phyloP scores from a whole-genome alignment of 2,797 vertebrate genomes.

The Dermochelys coriacea region DNA sequence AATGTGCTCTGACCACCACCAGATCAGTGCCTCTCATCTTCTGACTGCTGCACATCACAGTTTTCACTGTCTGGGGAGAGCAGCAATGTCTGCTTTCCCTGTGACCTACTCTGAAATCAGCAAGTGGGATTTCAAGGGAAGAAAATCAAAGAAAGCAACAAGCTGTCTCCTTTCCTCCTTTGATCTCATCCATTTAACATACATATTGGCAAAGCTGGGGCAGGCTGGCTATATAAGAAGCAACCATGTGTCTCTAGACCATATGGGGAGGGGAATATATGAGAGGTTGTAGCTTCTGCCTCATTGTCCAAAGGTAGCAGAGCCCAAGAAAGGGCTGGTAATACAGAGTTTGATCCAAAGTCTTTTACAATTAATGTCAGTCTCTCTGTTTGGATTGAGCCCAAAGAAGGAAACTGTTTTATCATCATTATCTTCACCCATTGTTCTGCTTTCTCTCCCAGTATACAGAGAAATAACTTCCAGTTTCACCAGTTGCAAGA shows the following conservation, averaged over 20 bases:
- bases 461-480: not conserved
- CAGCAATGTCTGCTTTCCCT: not conserved
- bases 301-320: not conserved
- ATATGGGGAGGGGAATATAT: slow-evolving; percentile 1
- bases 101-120: slow-evolving; percentile 29
- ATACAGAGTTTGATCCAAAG: not conserved
- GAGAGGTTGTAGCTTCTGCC: not conserved
- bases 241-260: slow-evolving; percentile 56
- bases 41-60: not conserved
- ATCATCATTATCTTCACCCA: not conserved
- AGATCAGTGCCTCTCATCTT: not conserved
- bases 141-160: slow-evolving; percentile 13
- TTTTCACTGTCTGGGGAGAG: not conserved
- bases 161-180: fast-evolving
- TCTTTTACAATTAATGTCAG: not conserved
- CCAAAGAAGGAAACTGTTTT: not conserved
- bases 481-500: not conserved
- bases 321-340: not conserved
- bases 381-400: not conserved
- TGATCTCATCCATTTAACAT: not conserved
- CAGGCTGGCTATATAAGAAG: slow-evolving; percentile 10
- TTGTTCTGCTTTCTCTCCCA: not conserved
- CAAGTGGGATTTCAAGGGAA: slow-evolving; percentile 48
- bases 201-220: not conserved
- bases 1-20: not conserved